These are phyloP conservation scores for Meandrina meandrites DNA, from an alignment of 92 coral and sea anemone genomes.

Conservation along the genomic window DNA sequence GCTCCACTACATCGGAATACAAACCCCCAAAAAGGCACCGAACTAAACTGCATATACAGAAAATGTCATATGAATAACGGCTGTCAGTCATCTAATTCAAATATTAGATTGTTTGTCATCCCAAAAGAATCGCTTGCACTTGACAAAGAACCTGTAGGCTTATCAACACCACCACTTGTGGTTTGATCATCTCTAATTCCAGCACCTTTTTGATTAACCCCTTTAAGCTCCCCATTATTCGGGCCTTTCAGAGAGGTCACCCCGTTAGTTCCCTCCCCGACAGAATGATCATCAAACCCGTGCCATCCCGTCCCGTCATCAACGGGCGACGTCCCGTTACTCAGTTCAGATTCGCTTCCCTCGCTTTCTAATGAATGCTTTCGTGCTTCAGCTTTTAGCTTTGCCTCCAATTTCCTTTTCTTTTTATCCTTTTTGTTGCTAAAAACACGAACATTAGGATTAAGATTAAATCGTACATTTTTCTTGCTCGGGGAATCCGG, in stretches of 20 bases:
- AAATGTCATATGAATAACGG: not conserved
- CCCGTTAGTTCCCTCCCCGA: not conserved
- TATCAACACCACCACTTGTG: not conserved
- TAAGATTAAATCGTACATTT: conserved; percentile 95
- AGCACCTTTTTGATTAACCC: not conserved
- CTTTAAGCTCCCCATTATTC: not conserved
- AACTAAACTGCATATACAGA: not conserved
- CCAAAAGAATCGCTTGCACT: conserved; percentile 21
- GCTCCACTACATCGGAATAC: not conserved
- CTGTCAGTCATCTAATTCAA: conserved; percentile 89
- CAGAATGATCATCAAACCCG: conserved; percentile 28
- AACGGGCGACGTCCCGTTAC: conserved; percentile 46
- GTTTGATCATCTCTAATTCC: not conserved
- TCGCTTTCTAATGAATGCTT: conserved; percentile 39
- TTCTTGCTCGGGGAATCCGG: conserved; percentile 84
- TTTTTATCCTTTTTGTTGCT: conserved; percentile 95
- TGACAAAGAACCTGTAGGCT: not conserved
- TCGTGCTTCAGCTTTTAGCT: conserved; percentile 52
- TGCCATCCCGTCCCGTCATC: conserved; percentile 31
- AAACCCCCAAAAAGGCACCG: not conserved
- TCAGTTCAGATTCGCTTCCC: conserved; percentile 36
- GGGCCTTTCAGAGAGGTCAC: not conserved
- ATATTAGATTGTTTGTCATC: conserved; percentile 80
- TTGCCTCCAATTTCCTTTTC: conserved; percentile 78
- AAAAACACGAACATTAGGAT: conserved; percentile 90